Conservation (phyloP, 2,888 invertebrate species). For the Drosophila formosana region DNA sequence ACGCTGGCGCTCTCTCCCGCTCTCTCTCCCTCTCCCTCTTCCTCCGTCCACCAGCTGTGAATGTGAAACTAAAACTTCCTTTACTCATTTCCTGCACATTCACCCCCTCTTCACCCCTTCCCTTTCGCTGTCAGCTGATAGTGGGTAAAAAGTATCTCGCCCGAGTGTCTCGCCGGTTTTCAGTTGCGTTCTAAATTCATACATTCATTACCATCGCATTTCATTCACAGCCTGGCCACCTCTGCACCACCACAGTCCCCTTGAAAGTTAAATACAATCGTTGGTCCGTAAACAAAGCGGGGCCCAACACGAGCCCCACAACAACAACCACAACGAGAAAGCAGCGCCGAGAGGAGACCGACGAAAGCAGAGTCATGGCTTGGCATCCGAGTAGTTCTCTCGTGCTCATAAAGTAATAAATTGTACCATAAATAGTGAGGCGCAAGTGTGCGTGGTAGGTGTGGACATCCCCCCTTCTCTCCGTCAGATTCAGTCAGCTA, state of each 20-base stretch:
- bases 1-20: not conserved
- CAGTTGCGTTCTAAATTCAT: constrained; percentile 82
- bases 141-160: constrained; percentile 79
- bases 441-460: constrained; percentile 64
- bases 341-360: too few species aligned
- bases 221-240: constrained; percentile 38
- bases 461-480: constrained; percentile 29
- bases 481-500: not conserved
- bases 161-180: constrained; percentile 76
- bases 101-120: not conserved
- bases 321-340: not conserved
- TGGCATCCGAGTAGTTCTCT: constrained; percentile 5
- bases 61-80: constrained; percentile 83
- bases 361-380: not conserved
- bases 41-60: constrained; percentile 35
- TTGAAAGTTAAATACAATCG: constrained; percentile 79
- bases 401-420: constrained; percentile 82
- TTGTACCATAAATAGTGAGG: constrained; percentile 79
- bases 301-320: constrained; percentile 28
- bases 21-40: constrained; percentile 1
- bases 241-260: not conserved
- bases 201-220: constrained; percentile 83
- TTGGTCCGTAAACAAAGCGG: constrained; percentile 73
- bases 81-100: constrained; percentile 77
- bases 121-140: constrained; percentile 22